A percentile compares a stretch with the other conserved stretches of the same genome.
These are phyloP conservation scores for Caradrina clavipalpis DNA, from an alignment of 2,888 invertebrate genomes.

Conservation along the genomic window DNA sequence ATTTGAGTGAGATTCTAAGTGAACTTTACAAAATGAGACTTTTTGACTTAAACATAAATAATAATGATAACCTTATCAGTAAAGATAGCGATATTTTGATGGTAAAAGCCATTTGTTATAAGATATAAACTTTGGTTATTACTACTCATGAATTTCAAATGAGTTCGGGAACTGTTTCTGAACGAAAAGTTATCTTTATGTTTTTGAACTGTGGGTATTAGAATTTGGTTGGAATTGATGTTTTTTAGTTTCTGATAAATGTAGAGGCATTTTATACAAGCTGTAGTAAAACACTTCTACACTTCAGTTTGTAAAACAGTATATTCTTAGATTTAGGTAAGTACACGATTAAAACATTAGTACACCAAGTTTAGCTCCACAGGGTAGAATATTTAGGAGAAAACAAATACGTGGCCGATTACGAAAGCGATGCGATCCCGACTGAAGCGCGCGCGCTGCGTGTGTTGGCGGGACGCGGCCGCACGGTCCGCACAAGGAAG, in stretches of 20 bases:
- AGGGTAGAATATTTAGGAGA: too few species aligned
- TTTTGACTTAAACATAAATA: not conserved
- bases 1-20: not conserved
- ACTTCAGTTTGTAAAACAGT: too few species aligned
- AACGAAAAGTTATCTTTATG: slow-evolving; percentile 26
- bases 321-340: too few species aligned
- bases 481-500: too few species aligned
- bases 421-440: too few species aligned
- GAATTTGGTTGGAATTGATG: slow-evolving; percentile 8
- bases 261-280: too few species aligned
- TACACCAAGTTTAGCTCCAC: too few species aligned
- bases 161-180: slow-evolving; percentile 42
- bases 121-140: slow-evolving; percentile 20
- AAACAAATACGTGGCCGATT: too few species aligned
- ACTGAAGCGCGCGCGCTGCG: too few species aligned
- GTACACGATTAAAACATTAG: too few species aligned
- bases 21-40: not conserved
- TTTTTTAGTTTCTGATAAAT: slow-evolving; percentile 1
- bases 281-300: too few species aligned
- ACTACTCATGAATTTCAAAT: slow-evolving; percentile 44
- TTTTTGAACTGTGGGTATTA: slow-evolving; percentile 15
- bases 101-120: slow-evolving; percentile 26
- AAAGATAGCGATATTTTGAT: slow-evolving; percentile 27
- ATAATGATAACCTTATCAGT: slow-evolving; percentile 18
- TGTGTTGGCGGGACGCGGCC: too few species aligned